Percentiles rank a stretch among this genome's conserved stretches.
Conservation (phyloP, 2,113 vertebrate genomes). For the Channa argus region DNA sequence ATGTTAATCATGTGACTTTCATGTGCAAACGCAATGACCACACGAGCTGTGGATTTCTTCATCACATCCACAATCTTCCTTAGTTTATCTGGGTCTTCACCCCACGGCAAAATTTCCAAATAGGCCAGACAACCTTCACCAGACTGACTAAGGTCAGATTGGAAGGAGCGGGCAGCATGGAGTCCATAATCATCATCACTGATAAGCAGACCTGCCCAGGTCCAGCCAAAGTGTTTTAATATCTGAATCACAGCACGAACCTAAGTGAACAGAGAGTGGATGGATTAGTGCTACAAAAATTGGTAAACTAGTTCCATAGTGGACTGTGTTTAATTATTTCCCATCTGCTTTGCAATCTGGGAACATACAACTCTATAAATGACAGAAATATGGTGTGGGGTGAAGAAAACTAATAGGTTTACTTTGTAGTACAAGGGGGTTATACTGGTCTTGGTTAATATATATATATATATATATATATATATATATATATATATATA, state of each 20-base stretch:
- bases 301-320: too few species aligned
- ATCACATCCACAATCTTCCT: constrained; percentile 70
- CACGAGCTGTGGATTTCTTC: constrained; percentile 52
- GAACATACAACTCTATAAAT: neutral
- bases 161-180: constrained; percentile 46
- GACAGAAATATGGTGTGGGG: neutral
- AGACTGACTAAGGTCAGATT: constrained; percentile 28
- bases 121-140: constrained; percentile 68
- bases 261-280: constrained; percentile 2
- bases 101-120: constrained; percentile 68
- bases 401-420: neutral
- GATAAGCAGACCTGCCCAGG: constrained; percentile 55
- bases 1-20: constrained; percentile 61
- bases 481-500: too few species aligned
- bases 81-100: constrained; percentile 50
- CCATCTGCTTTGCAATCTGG: neutral
- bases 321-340: neutral
- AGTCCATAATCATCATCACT: constrained; percentile 65
- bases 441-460: too few species aligned
- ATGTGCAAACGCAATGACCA: constrained; percentile 65
- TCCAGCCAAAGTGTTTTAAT: constrained; percentile 58
- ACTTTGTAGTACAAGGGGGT: neutral
- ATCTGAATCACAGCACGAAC: constrained; percentile 61
- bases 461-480: too few species aligned
- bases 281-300: neutral